Evolutionary conservation across 2,797 vertebrate species (phyloP).

Genomic region (Neostethus bicornis): DNA sequence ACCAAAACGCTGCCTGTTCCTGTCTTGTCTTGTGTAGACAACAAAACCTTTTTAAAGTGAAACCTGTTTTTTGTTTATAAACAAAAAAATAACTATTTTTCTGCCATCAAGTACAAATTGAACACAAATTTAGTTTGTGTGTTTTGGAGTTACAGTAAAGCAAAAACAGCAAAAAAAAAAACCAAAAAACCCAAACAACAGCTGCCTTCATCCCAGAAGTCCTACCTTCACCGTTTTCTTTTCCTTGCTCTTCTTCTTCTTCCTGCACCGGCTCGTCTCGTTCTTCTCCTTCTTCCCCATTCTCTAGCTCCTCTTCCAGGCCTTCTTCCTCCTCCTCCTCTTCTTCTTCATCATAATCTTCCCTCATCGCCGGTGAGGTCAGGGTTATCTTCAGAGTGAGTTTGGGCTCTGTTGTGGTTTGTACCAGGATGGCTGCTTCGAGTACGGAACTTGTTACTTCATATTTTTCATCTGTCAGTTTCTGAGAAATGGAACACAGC

Average conservation of each 20-base stretch:
- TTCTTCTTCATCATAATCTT: constrained; percentile 82
- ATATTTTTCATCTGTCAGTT: constrained; percentile 95
- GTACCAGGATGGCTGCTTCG: constrained; percentile 93
- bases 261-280: constrained; percentile 10
- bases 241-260: constrained; percentile 26
- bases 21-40: constrained; percentile 28
- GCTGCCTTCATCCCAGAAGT: constrained; percentile 6
- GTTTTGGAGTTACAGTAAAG: background rate
- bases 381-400: constrained; percentile 95
- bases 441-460: constrained; percentile 87
- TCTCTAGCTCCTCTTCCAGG: constrained; percentile 19
- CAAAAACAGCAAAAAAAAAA: constrained; percentile 8
- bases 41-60: constrained; percentile 30
- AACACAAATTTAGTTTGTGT: constrained; percentile 4
- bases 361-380: constrained; percentile 93
- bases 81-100: too few species aligned
- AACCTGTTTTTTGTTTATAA: too few species aligned
- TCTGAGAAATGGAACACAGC: constrained; percentile 77
- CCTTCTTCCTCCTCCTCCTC: constrained; percentile 83
- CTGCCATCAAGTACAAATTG: constrained; percentile 16
- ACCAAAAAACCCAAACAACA: constrained; percentile 8
- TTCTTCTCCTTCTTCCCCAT: constrained; percentile 21
- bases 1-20: constrained; percentile 28
- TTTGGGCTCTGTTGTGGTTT: constrained; percentile 89
- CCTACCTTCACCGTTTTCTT: constrained; percentile 65